Base-by-base conservation (phyloP, 1,140 invertebrate species). In the Orius laevigatus region DNA sequence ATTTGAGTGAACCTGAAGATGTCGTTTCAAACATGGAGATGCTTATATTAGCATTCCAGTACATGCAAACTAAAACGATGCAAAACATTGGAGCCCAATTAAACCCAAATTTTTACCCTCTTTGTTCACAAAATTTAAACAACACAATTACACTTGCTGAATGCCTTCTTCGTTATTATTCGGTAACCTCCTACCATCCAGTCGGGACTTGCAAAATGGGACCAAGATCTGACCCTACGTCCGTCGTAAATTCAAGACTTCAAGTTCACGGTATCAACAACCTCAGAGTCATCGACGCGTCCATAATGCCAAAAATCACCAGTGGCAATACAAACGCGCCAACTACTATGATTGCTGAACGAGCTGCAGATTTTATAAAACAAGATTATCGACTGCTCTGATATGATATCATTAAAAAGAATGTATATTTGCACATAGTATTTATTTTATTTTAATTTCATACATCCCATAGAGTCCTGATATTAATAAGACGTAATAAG, bases 191-290 rank as follows among this genome's bases (percentile, higher is more conserved):
- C 15, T 81, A 77, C 60, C 81, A 84, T 67, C 79, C 79, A 14
- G 71, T 73, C 11, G 80, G 83, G 16, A 87, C 82, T 35, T 85
- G 79, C 59, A 70, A 72, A 51, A 80, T 86, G 70, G 80, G 79
- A n/a, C 55, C 55, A 1, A 5, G 43, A 1, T 16, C 6, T 1
- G 84, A 89, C 60, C 67, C 73, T 3, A 74, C 78, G 8, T 84
- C 86, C 0, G 90, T 93, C 0, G 88, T 93, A 0, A 87, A 93
- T 63, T 75, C 55, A 5, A 8, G 46, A 4, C 53, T 56, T 2
- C 16, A 31, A 35, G 55, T 56, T 4, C 49, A 56, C 19, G 55
- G 55, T 2, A 25, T 56, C 9, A 45, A 33, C 6, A 4, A 18
- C 16, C 48, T 68, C 0, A 51, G 67, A 11, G 68, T 69, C 2